These are phyloP conservation scores for Nephrotoma appendiculata DNA, from an alignment of 2,888 invertebrate species.

Conservation along the genomic window DNA sequence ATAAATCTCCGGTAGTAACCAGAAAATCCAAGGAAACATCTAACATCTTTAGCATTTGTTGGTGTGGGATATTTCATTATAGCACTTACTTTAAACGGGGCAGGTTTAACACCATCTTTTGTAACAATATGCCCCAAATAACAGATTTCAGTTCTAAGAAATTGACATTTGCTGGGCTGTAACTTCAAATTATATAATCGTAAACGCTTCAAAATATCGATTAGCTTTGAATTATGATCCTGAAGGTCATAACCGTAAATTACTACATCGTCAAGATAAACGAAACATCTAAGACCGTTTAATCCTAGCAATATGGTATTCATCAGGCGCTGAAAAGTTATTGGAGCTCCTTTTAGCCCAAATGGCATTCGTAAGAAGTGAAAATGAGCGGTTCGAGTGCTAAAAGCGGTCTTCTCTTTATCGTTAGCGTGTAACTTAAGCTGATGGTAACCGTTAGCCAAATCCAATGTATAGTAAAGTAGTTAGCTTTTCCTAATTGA, in stretches of 20 bases:
- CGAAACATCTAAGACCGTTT: neutral
- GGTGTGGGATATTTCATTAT: no score
- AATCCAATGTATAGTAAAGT: no score
- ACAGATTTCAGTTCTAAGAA: constrained; percentile 12
- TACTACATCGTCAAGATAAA: neutral
- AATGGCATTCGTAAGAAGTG: neutral
- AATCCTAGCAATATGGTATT: neutral
- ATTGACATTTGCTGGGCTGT: constrained; percentile 16
- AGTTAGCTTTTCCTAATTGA: no score
- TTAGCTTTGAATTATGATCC: constrained; percentile 15
- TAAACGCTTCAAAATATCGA: constrained; percentile 14
- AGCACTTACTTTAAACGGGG: no score
- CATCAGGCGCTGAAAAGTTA: neutral
- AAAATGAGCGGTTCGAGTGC: neutral
- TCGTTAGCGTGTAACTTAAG: no score
- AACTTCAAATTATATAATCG: constrained; percentile 14
- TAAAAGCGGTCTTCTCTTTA: no score
- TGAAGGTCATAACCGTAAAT: neutral
- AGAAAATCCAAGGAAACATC: no score
- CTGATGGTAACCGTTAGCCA: no score
- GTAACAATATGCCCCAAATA: no score
- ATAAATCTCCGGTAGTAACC: no score
- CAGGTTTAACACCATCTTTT: no score
- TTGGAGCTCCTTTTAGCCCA: neutral
- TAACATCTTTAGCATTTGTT: neutral